Conservation (phyloP, 2,797 vertebrate species). For the Chaetophractus vellerosus region DNA sequence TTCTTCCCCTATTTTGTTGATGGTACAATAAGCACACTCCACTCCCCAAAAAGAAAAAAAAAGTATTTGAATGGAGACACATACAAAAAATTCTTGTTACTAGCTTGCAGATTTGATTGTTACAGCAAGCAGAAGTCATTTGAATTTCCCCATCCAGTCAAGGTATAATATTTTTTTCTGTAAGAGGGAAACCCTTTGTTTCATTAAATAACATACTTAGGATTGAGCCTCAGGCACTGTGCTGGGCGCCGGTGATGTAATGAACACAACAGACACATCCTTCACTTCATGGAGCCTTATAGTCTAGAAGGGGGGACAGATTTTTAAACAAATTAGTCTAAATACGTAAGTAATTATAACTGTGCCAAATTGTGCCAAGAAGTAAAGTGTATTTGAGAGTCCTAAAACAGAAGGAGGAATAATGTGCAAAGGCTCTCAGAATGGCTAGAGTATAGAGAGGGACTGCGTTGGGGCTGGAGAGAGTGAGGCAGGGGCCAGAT, state of each 20-base stretch:
- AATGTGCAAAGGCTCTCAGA: background rate
- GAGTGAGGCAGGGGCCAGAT: background rate
- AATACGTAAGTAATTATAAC: background rate
- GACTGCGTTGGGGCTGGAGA: background rate
- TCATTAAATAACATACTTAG: background rate
- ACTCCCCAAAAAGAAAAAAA: background rate
- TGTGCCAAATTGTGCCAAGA: background rate
- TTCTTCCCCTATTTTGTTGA: background rate
- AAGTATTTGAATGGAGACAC: background rate
- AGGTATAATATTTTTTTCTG: background rate
- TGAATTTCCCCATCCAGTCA: background rate
- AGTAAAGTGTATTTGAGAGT: background rate
- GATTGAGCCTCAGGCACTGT: background rate
- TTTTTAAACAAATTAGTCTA: conserved; percentile 21
- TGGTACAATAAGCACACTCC: background rate
- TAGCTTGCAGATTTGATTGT: background rate
- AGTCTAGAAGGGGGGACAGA: background rate
- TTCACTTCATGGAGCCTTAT: background rate
- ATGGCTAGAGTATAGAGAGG: too few relatives aligned
- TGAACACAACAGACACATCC: background rate
- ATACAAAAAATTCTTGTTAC: background rate
- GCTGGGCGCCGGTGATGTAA: background rate
- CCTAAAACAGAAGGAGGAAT: background rate
- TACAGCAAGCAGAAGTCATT: background rate
- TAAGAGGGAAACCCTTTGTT: background rate